Conservation (phyloP, 2,888 invertebrate genomes). For the Acleris laterana region DNA sequence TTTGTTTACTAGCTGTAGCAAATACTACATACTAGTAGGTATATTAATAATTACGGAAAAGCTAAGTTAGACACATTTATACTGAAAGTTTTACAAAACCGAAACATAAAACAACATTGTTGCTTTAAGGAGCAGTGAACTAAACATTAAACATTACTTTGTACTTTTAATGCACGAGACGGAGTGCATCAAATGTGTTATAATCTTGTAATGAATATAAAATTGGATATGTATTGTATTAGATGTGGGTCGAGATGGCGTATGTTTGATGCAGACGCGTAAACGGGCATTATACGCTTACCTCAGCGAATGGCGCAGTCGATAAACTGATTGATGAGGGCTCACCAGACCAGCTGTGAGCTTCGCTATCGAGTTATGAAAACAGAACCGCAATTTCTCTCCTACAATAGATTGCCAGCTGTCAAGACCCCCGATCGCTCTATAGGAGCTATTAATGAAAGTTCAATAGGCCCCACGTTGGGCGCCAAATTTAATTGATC, state of each 20-base stretch:
- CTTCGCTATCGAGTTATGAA: slow-evolving; percentile 25
- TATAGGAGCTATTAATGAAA: slow-evolving; percentile 17
- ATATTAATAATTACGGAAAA: not conserved
- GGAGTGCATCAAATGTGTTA: too few relatives aligned
- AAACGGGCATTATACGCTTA: too few relatives aligned
- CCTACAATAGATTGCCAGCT: slow-evolving; percentile 18
- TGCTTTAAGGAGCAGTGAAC: not conserved
- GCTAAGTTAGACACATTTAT: not conserved
- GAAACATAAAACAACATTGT: not conserved
- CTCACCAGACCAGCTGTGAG: slow-evolving; percentile 13
- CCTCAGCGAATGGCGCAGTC: slow-evolving; percentile 7
- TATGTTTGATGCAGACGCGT: too few relatives aligned
- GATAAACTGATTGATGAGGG: slow-evolving; percentile 23
- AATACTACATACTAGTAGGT: slow-evolving; percentile 2
- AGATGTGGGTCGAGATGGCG: not conserved
- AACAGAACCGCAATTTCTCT: slow-evolving; percentile 12
- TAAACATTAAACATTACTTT: too few relatives aligned
- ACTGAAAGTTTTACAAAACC: not conserved
- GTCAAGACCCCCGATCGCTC: slow-evolving; percentile 8
- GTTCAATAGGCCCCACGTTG: slow-evolving; percentile 40
- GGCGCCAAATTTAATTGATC: slow-evolving; percentile 43
- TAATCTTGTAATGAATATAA: too few relatives aligned
- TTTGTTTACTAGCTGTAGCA: slow-evolving; percentile 39
- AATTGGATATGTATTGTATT: not conserved
- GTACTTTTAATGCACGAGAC: too few relatives aligned